A percentile compares a stretch with the other conserved stretches of the same genome.
These are phyloP conservation scores for Hylaeus volcanicus DNA, from an alignment of 1,140 invertebrate species.

Conservation along the genomic window DNA sequence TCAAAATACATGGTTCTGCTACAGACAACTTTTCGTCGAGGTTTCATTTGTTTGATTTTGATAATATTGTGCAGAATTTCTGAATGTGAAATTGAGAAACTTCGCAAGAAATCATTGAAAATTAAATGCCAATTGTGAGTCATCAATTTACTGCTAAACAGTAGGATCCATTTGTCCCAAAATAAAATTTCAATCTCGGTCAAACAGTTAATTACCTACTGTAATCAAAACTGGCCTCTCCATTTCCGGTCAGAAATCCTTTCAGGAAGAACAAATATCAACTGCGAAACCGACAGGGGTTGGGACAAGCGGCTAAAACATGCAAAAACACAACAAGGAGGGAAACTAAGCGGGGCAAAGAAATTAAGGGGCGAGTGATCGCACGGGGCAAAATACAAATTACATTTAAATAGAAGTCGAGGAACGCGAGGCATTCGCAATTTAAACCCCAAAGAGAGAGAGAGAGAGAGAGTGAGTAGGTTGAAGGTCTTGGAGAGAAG, in stretches of 20 bases:
- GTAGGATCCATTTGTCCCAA: too few species aligned
- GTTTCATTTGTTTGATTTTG: too few species aligned
- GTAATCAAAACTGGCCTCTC: too few species aligned
- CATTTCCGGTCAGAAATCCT: too few species aligned
- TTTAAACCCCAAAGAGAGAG: conserved; percentile 64
- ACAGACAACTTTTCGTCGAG: background rate
- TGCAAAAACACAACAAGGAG: background rate
- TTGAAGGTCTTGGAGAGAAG: conserved; percentile 7
- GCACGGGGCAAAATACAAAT: conserved; percentile 70
- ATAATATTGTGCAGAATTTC: too few species aligned
- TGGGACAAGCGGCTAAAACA: background rate
- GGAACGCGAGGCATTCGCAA: conserved; percentile 75
- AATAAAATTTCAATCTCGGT: too few species aligned
- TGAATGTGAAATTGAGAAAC: too few species aligned
- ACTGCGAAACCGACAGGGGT: too few species aligned
- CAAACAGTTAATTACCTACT: too few species aligned
- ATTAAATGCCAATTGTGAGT: too few species aligned
- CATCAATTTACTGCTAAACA: too few species aligned
- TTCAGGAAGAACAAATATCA: background rate
- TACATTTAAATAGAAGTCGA: conserved; percentile 76
- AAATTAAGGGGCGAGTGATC: conserved; percentile 35
- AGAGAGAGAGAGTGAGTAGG: conserved; percentile 23
- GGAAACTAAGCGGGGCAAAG: conserved; percentile 25
- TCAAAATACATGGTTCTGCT: background rate
- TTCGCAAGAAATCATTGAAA: too few species aligned